Percentiles rank a stretch among this genome's conserved stretches.
These are phyloP conservation scores for Apostichopus californicus DNA, from an alignment of 35 echinoderm and acorn worm species.

Conservation along the genomic window DNA sequence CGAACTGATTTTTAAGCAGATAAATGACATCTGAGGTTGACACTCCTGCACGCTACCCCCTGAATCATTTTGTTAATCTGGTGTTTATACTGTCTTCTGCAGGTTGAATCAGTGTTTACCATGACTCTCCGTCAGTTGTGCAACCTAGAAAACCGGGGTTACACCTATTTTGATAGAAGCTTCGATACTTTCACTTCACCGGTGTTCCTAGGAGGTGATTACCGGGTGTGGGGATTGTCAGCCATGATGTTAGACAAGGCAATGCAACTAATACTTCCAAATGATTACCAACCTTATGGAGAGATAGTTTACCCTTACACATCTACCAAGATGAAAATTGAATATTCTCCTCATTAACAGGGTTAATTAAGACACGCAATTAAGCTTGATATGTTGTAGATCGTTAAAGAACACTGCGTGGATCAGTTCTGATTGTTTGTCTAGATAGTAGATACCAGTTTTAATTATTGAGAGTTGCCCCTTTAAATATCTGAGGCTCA, in stretches of 20 bases:
- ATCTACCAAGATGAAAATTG: neutral
- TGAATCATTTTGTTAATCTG: no score
- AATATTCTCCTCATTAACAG: no score
- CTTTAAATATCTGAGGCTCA: no score
- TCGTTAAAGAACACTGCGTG: no score
- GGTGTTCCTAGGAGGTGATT: slow-evolving; percentile 58
- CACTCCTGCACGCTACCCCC: no score
- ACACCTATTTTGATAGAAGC: slow-evolving; percentile 10
- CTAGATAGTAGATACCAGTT: no score
- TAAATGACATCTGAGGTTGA: no score
- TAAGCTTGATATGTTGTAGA: no score
- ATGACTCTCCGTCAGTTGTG: slow-evolving; percentile 72
- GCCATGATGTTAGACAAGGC: slow-evolving; percentile 47
- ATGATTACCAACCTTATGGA: slow-evolving; percentile 1
- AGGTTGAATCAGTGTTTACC: slow-evolving; percentile 61
- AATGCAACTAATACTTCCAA: slow-evolving; percentile 42
- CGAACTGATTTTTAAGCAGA: no score
- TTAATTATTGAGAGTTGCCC: no score
- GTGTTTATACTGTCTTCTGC: slow-evolving; percentile 13
- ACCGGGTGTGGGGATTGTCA: slow-evolving; percentile 67
- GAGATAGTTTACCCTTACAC: neutral
- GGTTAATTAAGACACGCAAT: no score
- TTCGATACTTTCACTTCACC: neutral
- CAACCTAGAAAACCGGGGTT: slow-evolving; percentile 19
- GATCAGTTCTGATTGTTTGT: no score